These are phyloP conservation scores for Nemopilema nomurai DNA, from an alignment of 30 jellyfish, hydroid and myxozoan species.

Conservation along the genomic window DNA sequence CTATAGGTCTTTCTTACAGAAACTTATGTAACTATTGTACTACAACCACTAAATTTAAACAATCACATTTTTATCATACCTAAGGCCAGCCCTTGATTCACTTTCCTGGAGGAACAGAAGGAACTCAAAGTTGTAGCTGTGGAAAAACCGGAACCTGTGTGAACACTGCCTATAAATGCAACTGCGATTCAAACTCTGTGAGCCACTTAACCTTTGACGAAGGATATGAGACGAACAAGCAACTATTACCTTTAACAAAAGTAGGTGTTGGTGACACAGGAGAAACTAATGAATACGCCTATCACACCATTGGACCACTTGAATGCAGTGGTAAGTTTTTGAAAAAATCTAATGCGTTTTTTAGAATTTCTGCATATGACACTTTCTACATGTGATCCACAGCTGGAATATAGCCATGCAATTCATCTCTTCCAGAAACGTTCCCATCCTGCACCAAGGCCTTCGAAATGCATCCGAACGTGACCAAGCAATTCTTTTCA, in stretches of 20 bases:
- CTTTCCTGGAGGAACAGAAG: neutral
- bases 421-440: neutral
- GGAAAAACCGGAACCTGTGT: neutral
- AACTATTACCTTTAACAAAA: conserved; percentile 45
- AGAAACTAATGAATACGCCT: conserved; percentile 28
- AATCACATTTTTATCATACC: neutral
- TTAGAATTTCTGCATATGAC: too few species aligned
- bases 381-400: too few species aligned
- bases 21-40: too few species aligned
- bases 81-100: neutral
- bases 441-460: neutral
- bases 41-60: too few species aligned
- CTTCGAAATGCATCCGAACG: neutral
- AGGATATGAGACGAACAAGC: conserved; percentile 44
- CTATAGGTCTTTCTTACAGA: too few species aligned
- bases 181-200: neutral
- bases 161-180: neutral
- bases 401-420: too few species aligned
- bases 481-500: neutral
- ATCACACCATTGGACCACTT: conserved; percentile 43
- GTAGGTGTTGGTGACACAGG: conserved; percentile 48
- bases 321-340: conserved; percentile 43
- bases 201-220: neutral
- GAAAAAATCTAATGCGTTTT: too few species aligned
- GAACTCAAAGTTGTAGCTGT: neutral